phyloP scores from a whole-genome alignment of 2,797 vertebrate species.

The Glossophaga mutica region DNA sequence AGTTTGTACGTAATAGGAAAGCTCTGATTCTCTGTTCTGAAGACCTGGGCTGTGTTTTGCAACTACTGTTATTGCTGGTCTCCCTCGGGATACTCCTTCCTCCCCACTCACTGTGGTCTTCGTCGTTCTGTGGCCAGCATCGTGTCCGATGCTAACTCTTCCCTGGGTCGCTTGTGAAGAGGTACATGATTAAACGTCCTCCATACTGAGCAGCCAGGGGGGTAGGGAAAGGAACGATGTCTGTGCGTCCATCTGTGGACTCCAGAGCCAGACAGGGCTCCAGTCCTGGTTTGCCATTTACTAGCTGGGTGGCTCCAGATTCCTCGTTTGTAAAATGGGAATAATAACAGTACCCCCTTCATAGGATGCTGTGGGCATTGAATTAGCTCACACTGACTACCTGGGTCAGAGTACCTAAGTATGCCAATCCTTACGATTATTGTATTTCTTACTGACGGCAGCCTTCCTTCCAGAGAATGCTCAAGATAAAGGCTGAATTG shows the following conservation, averaged over 20 bases:
- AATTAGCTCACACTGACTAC: background rate
- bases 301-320: background rate
- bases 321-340: background rate
- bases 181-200: background rate
- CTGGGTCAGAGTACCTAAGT: background rate
- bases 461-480: conserved; percentile 59
- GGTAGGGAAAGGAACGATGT: background rate
- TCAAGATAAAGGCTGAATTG: conserved; percentile 67
- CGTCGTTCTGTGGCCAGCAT: background rate
- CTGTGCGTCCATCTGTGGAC: background rate
- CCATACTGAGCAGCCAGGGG: background rate
- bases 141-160: background rate
- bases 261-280: background rate
- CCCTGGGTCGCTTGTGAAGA: background rate
- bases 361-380: background rate
- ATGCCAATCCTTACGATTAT: background rate
- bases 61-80: background rate
- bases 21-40: background rate
- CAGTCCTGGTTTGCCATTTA: background rate
- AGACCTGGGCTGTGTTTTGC: background rate
- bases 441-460: background rate
- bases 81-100: accelerated
- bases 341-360: background rate
- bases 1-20: accelerated
- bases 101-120: background rate